Evolutionary conservation across 64 coral and sea anemone species (phyloP).

Genomic region (Orbicella faveolata): DNA sequence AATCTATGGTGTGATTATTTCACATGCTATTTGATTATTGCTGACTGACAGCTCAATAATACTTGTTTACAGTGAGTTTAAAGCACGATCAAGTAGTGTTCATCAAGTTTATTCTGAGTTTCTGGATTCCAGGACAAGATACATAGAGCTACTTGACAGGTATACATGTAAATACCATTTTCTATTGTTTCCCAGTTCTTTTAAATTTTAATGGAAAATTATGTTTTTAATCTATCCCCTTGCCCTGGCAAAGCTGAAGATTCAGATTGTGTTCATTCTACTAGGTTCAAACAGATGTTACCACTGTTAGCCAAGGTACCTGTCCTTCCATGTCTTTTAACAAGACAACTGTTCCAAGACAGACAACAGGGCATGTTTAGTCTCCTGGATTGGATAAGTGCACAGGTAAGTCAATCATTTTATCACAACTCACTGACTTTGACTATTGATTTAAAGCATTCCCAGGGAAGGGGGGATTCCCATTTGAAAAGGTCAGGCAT

Average conservation of each 20-base stretch:
- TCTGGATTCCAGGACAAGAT: slow-evolving; percentile 86
- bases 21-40: not conserved
- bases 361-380: slow-evolving; percentile 27
- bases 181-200: not conserved
- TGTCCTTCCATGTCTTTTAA: slow-evolving; percentile 62
- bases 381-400: slow-evolving; percentile 91
- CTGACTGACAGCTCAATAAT: not conserved
- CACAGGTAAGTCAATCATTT: slow-evolving; percentile 51
- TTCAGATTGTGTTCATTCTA: not conserved
- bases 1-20: no score
- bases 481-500: no score
- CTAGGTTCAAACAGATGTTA: slow-evolving; percentile 74
- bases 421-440: no score
- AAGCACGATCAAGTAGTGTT: slow-evolving; percentile 65
- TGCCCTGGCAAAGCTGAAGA: not conserved
- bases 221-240: not conserved
- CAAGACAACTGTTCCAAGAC: slow-evolving; percentile 25
- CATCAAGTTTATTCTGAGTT: slow-evolving; percentile 92
- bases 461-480: no score
- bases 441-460: no score
- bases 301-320: slow-evolving; percentile 66
- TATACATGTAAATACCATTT: not conserved
- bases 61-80: slow-evolving; percentile 67
- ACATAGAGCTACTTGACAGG: slow-evolving; percentile 69
- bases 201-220: not conserved